Base-by-base conservation (phyloP, 1,140 invertebrate genomes). In the Lineus longissimus region DNA sequence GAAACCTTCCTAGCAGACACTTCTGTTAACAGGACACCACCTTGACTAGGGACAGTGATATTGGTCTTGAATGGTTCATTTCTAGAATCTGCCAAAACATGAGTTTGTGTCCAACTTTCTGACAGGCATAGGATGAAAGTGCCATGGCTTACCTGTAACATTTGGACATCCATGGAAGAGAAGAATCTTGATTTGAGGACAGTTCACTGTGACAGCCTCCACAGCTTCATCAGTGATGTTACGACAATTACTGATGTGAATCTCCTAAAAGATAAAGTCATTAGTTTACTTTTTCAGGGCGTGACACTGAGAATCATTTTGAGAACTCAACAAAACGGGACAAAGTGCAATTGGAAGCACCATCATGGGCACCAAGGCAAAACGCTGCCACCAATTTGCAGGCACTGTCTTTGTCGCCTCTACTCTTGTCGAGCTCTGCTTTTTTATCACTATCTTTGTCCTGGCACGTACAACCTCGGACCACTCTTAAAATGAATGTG, bases 121-220 rank as follows among this genome's bases (percentile, higher is more conserved):
- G 29, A 19, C 25, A 22, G 15, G 27, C 43, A 25, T 6, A 19
- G 19, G 0, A 11, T 43, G 40, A 13, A 19, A 43, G 19, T 43
- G 40, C 11, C 11, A 43, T 19, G 11, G 40, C 19, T 11, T 13
- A 78, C 77, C 77, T 70, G 77, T 77, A 22, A 77, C 73, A 41
- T 73, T 71, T 25, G 75, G 76, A 62, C 77, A 79, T 0, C 75
- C 71, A 68, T 76, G 73, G 62, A 79, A 79, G 1, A 79, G 64
- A 4, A 79, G 63, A 30, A 79, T 79, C 30, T 58, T 67, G 19
- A 78, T 72, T 27, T 70, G 66, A 29, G 75, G 73, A 67, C 77
- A 79, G 54, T 65, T 70, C 62, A 72, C 68, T 31, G 74, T 45
- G 9, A 77, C 69, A 4, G 69, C 71, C 51, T 77, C 76, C n/a